phyloP scores from a whole-genome alignment of 1,140 invertebrate species.

The Anoplophora glabripennis region DNA sequence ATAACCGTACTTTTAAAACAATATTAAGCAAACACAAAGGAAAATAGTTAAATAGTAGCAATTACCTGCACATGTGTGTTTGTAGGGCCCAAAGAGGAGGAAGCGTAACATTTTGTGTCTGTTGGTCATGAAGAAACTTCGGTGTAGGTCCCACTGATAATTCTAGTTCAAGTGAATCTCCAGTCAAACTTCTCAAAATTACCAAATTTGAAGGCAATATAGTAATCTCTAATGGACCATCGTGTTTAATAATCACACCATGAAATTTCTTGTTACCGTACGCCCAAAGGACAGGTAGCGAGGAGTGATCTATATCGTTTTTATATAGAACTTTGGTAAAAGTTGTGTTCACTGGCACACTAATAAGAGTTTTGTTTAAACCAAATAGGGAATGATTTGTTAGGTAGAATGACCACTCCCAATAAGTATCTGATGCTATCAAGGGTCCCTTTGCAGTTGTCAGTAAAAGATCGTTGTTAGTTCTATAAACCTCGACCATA shows the following conservation, averaged over 20 bases:
- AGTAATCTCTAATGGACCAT: conserved; percentile 42
- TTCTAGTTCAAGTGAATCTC: conserved; percentile 34
- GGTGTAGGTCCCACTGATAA: conserved; percentile 41
- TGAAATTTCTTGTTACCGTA: conserved; percentile 42
- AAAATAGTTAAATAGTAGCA: background rate
- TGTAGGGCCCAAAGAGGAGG: conserved; percentile 39
- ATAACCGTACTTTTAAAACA: no score
- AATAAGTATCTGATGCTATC: conserved; percentile 48
- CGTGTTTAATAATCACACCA: conserved; percentile 39
- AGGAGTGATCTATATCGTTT: conserved; percentile 32
- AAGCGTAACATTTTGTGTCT: conserved; percentile 5
- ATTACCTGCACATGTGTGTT: conserved; percentile 47
- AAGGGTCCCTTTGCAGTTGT: conserved; percentile 47
- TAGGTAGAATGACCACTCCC: conserved; percentile 50
- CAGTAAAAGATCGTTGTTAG: conserved; percentile 34
- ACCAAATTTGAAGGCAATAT: conserved; percentile 43
- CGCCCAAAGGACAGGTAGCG: conserved; percentile 43
- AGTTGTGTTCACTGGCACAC: conserved; percentile 12
- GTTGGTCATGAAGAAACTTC: conserved; percentile 31
- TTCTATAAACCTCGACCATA: conserved; percentile 18
- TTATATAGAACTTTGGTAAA: conserved; percentile 39
- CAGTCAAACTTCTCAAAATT: conserved; percentile 35
- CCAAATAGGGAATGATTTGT: conserved; percentile 39
- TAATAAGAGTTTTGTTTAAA: conserved; percentile 33
- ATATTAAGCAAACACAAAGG: background rate